phyloP scores from a whole-genome alignment of 2,797 vertebrate species.

The Lemur catta region DNA sequence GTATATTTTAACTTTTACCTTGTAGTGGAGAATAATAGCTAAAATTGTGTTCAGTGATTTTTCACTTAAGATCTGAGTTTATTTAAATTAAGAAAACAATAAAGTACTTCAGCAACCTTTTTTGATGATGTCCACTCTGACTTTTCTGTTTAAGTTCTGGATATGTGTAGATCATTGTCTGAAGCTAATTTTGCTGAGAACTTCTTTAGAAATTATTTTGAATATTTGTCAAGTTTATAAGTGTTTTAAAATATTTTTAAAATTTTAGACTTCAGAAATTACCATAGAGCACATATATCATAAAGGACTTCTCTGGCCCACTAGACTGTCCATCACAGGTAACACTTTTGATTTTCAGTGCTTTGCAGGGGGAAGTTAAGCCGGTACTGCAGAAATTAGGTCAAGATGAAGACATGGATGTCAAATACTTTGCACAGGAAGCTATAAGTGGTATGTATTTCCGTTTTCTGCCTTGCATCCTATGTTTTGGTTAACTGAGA shows the following conservation, averaged over 20 bases:
- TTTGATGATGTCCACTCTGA: neutral
- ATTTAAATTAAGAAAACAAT: constrained; percentile 33
- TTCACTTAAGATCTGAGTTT: neutral
- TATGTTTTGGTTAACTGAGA: neutral
- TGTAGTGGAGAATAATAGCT: neutral
- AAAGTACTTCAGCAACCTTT: neutral
- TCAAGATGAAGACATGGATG: constrained; percentile 93
- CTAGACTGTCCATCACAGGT: neutral
- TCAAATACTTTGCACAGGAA: constrained; percentile 96
- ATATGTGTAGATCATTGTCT: neutral
- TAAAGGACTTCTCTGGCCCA: neutral
- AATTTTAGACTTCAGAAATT: constrained; percentile 39
- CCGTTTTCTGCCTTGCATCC: neutral
- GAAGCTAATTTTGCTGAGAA: constrained; percentile 14
- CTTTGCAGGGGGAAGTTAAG: constrained; percentile 92
- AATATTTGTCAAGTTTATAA: constrained; percentile 3
- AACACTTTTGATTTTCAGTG: constrained; percentile 79
- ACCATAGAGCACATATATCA: neutral
- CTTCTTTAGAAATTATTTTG: constrained; percentile 2
- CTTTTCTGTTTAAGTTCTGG: neutral
- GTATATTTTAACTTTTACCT: neutral
- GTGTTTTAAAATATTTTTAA: neutral
- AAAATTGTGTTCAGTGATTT: neutral
- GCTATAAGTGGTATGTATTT: constrained; percentile 89
- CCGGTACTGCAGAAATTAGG: constrained; percentile 92